These are phyloP conservation scores for Acronicta alni DNA, from an alignment of 2,888 invertebrate genomes.

Conservation along the genomic window DNA sequence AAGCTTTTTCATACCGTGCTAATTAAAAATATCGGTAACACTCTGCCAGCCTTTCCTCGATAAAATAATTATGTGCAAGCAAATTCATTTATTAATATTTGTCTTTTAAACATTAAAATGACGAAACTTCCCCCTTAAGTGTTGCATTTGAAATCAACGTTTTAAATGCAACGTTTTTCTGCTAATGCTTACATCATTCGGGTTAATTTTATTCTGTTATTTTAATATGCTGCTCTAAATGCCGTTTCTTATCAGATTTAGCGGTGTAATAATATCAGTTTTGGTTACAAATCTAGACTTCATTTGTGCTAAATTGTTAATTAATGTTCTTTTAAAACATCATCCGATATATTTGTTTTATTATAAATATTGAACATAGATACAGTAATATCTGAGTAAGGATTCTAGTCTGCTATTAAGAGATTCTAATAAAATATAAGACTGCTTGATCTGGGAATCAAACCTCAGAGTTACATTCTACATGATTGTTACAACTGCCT, in stretches of 20 bases:
- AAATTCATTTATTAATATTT: too few relatives aligned
- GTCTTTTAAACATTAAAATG: not conserved
- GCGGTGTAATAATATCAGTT: not conserved
- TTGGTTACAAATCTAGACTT: conserved; percentile 1
- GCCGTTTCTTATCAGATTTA: conserved; percentile 10
- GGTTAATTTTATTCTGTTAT: conserved; percentile 51
- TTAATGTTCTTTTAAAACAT: not conserved
- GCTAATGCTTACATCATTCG: conserved; percentile 42
- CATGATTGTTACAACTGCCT: too few relatives aligned
- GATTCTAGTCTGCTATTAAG: too few relatives aligned
- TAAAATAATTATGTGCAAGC: too few relatives aligned
- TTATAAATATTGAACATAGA: too few relatives aligned
- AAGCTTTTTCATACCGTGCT: too few relatives aligned
- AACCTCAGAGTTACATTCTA: too few relatives aligned
- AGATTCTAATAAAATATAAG: too few relatives aligned
- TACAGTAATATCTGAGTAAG: too few relatives aligned
- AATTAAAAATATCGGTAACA: too few relatives aligned
- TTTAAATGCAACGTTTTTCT: conserved; percentile 42
- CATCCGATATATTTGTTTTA: not conserved
- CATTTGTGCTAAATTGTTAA: not conserved
- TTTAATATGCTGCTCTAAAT: conserved; percentile 31
- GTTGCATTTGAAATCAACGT: conserved; percentile 41
- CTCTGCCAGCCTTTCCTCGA: too few relatives aligned
- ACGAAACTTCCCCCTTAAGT: conserved; percentile 4
- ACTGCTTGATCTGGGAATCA: too few relatives aligned